phyloP scores from a whole-genome alignment of 2,113 vertebrate genomes.

The Verasper variegatus region DNA sequence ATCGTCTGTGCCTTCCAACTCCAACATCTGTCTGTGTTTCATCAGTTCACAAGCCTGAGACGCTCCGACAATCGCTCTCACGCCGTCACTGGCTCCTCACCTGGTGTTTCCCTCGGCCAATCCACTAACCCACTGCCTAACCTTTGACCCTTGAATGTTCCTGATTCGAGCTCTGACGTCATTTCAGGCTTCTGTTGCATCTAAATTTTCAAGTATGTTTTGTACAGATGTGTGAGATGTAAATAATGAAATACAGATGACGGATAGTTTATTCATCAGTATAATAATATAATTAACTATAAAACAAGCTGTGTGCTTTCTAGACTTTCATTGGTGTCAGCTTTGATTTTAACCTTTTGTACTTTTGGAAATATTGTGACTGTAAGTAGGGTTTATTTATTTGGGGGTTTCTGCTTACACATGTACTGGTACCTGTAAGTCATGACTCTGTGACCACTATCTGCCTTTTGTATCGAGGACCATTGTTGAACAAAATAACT shows the following conservation, averaged over 20 bases:
- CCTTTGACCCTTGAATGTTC: conserved; percentile 53
- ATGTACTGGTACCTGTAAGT: conserved; percentile 50
- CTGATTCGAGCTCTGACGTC: conserved; percentile 22
- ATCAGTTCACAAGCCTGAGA: conserved; percentile 41
- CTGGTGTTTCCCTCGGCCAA: conserved; percentile 19
- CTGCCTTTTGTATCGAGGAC: conserved; percentile 51
- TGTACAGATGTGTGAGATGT: conserved; percentile 28
- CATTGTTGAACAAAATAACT: conserved; percentile 42
- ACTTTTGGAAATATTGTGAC: conserved; percentile 39
- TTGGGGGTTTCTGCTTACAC: conserved; percentile 34
- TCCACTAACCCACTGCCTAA: conserved; percentile 55
- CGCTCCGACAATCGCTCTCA: conserved; percentile 50
- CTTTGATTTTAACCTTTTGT: conserved; percentile 41
- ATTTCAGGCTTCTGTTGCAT: conserved; percentile 21
- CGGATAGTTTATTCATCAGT: not conserved
- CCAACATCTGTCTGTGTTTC: conserved; percentile 1
- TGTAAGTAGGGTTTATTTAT: conserved; percentile 71
- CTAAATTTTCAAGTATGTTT: conserved; percentile 9
- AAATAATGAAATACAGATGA: conserved; percentile 19
- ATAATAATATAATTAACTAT: not conserved
- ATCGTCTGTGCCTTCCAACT: conserved; percentile 55
- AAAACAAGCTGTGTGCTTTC: conserved; percentile 9
- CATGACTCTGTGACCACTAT: conserved; percentile 42
- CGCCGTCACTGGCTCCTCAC: conserved; percentile 16
- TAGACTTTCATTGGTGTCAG: conserved; percentile 24